A percentile compares a stretch with the other conserved stretches of the same genome.
These are phyloP conservation scores for Phorcus lineatus DNA, from an alignment of 2,888 invertebrate genomes.

Conservation along the genomic window DNA sequence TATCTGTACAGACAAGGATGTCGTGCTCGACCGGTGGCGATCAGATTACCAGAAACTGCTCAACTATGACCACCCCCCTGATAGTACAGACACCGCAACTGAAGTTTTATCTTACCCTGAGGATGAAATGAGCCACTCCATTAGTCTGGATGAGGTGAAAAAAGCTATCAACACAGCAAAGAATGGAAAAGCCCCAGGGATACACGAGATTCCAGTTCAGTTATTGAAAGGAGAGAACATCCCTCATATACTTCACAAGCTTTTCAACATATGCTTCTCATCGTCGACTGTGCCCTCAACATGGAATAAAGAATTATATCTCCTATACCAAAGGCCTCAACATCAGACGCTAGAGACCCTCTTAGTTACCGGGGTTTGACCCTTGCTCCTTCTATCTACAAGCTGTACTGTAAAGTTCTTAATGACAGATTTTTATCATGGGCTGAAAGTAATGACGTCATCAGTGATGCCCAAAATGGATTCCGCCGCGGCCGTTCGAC, in stretches of 20 bases:
- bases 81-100: too few species aligned
- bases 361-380: too few species aligned
- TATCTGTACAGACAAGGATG: neutral
- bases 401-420: neutral
- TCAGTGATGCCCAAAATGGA: conserved; percentile 8
- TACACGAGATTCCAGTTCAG: neutral
- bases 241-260: neutral
- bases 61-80: neutral
- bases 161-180: neutral
- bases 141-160: neutral
- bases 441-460: neutral
- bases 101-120: too few species aligned
- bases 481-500: neutral
- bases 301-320: neutral
- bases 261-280: conserved; percentile 5
- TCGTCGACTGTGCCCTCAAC: neutral
- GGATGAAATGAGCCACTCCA: neutral
- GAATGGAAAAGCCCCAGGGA: neutral
- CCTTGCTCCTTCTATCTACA: neutral
- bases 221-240: neutral
- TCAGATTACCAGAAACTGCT: neutral
- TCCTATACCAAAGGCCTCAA: neutral
- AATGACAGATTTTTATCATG: neutral
- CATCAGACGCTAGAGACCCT: too few species aligned
- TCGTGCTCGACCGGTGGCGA: neutral